Percentiles rank a stretch among this genome's conserved stretches.
These are phyloP conservation scores for Calidris pygmaea DNA, from an alignment of 2,113 vertebrate genomes.

Conservation along the genomic window DNA sequence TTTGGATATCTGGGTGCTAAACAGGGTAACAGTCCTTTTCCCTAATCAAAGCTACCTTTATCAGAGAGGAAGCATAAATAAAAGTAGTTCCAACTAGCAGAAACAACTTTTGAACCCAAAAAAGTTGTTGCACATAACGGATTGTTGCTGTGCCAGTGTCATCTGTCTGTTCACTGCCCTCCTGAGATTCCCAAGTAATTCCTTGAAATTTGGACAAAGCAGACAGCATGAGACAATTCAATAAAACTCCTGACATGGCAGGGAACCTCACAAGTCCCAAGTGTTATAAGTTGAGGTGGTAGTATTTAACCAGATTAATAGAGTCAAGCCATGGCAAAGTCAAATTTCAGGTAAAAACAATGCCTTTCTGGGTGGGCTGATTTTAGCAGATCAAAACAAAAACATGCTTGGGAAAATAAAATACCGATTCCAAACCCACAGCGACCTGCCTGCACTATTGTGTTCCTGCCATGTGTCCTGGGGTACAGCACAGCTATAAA, in stretches of 20 bases:
- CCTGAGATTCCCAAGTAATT: background rate
- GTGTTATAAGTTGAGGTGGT: background rate
- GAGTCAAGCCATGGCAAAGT: background rate
- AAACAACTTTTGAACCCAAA: background rate
- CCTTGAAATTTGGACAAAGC: background rate
- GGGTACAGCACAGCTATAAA: background rate
- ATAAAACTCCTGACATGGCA: background rate
- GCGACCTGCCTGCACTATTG: background rate
- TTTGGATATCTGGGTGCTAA: background rate
- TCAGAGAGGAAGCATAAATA: background rate
- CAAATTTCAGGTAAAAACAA: background rate
- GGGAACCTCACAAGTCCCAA: background rate
- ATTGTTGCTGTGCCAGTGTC: background rate
- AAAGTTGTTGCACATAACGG: background rate
- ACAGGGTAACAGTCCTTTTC: background rate
- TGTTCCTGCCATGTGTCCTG: background rate
- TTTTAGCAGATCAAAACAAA: constrained; percentile 13
- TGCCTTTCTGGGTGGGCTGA: background rate
- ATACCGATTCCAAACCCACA: constrained; percentile 10
- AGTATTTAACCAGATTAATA: background rate
- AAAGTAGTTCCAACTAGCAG: background rate
- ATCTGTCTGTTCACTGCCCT: background rate
- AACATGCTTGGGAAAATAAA: constrained; percentile 10
- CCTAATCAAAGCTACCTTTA: background rate
- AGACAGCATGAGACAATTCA: background rate